Evolutionary conservation across 64 coral and sea anemone species (phyloP).

Genomic region (Stichodactyla helianthus): DNA sequence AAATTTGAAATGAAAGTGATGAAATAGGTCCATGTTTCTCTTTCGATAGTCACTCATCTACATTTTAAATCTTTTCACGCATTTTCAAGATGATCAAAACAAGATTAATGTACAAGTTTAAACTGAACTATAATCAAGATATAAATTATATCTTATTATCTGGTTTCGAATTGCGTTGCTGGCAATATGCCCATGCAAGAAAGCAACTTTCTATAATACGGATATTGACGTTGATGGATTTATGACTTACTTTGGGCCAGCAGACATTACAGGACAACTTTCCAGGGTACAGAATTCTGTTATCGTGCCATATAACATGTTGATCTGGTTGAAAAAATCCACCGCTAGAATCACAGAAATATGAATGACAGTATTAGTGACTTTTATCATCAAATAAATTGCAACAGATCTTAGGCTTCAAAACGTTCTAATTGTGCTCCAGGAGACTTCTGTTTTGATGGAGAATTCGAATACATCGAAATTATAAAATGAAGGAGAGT

Average conservation of each 20-base stretch:
- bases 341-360: conserved; percentile 69
- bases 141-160: not conserved
- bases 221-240: not conserved
- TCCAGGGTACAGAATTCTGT: conserved; percentile 94
- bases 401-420: not conserved
- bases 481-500: not conserved
- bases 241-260: conserved; percentile 94
- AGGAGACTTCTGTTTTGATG: not conserved
- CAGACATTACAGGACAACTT: conserved; percentile 93
- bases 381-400: not conserved
- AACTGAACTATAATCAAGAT: not conserved
- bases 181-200: not conserved
- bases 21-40: not conserved
- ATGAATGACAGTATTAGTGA: not conserved
- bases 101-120: not conserved
- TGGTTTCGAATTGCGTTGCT: not conserved
- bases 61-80: not conserved
- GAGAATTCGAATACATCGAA: not conserved
- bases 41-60: not conserved
- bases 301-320: conserved; percentile 99
- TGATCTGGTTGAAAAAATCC: conserved; percentile 99
- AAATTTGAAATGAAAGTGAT: not conserved
- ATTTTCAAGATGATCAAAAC: not conserved
- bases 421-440: not conserved
- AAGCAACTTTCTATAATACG: not conserved